Evolutionary conservation across 2,797 vertebrate species (phyloP), one percentile per base, ranked within the genome.

Genomic region (Echeneis naucrates): DNA sequence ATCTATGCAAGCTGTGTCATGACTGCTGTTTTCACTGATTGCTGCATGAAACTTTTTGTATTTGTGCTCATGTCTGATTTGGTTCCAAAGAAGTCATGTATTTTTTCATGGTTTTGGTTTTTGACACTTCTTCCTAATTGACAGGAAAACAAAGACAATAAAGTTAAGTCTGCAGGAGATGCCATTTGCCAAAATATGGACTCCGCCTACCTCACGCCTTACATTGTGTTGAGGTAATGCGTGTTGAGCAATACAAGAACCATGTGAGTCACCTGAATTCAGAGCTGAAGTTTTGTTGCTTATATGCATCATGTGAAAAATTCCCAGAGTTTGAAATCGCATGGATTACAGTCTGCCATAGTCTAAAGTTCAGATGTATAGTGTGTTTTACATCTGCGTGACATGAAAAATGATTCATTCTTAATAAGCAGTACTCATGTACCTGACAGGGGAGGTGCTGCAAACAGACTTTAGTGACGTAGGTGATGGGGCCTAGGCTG

Each of bases 381-480:
- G 12, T 30, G 24, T 54, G 37, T 37, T 53, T 66, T 4, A 53
- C 30, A 1, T 58, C 44, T 0, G 4, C 27, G 26, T 53, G 64
- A 70, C 8, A 5, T 0, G 8, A 60, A 0, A 2, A 6, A 40
- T 72, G 80, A 83, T 72, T 81, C 62, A 80, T 6, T 4, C 1
- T 19, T 75, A 51, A 78, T 77, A 47, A 82, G 60, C 17, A 63
- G 44, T 8, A 33, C 40, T 30, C 4, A 27, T 21, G 56, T 57
- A 99, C 98, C 96, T 97, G 95, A 69, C 95, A 97, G 6, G 98
- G 98, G 75, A 99, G 90, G 69, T 99, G 97, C 87, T 99, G 98
- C 38, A 99, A 92, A 73, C 91, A 94, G 71, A 97, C 97, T 94
- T 95, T 97, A 0, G 97, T 97, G 66, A 96, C 95, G 0, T 95